Evolutionary conservation across 1,140 invertebrate genomes (phyloP).

Genomic region (Centruroides vittatus): DNA sequence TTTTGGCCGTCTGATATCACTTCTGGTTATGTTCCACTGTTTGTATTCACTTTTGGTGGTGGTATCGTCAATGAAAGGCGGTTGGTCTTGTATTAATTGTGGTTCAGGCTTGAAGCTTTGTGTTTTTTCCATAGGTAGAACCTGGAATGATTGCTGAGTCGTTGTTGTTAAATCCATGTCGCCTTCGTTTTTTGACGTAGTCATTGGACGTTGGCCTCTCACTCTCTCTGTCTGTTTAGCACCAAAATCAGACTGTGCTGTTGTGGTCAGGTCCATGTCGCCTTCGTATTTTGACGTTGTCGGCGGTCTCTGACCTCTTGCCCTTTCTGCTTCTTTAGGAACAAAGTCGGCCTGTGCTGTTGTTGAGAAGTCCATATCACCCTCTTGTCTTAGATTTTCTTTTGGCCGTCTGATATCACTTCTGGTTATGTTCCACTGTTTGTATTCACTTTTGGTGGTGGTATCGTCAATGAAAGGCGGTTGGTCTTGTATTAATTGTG

Average conservation of each 20-base stretch:
- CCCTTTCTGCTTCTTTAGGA: not conserved
- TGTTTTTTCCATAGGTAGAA: conserved; percentile 1
- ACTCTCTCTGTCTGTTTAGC: not conserved
- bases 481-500: not conserved
- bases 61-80: too few species aligned
- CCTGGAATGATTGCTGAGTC: not conserved
- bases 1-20: too few species aligned
- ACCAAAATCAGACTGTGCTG: conserved; percentile 13
- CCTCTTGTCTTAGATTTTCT: conserved; percentile 10
- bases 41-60: conserved; percentile 3
- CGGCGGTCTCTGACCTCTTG: not conserved
- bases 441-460: not conserved
- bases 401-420: conserved; percentile 6
- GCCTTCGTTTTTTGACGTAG: not conserved
- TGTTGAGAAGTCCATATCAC: conserved; percentile 14
- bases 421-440: conserved; percentile 8
- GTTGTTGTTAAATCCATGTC: not conserved
- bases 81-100: too few species aligned
- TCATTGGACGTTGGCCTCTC: not conserved
- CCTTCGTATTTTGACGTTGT: conserved; percentile 19
- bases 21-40: conserved; percentile 2
- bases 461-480: not conserved
- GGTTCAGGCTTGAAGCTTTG: too few species aligned
- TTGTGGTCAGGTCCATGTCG: conserved; percentile 28
- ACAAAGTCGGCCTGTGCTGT: conserved; percentile 8